Percentiles rank a stretch among this genome's conserved stretches.
phyloP scores from a whole-genome alignment of 2,797 vertebrate genomes.

The Rhynchotus rufescens region DNA sequence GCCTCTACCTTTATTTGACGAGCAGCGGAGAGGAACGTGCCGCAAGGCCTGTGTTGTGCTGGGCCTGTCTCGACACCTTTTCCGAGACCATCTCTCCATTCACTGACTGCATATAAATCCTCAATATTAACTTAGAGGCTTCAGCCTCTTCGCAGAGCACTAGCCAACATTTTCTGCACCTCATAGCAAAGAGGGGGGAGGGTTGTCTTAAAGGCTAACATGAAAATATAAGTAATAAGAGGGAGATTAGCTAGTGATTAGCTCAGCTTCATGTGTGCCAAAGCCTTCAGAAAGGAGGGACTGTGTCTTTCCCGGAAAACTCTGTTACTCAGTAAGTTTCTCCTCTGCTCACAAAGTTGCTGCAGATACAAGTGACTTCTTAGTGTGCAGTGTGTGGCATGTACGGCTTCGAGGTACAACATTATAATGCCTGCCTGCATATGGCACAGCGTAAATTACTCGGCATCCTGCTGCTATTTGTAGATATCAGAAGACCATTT shows the following conservation, averaged over 20 bases:
- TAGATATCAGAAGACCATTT: slow-evolving; percentile 27
- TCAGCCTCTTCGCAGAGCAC: background rate
- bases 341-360: background rate
- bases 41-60: slow-evolving; percentile 22
- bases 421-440: slow-evolving; percentile 2
- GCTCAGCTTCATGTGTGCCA: slow-evolving; percentile 40
- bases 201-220: slow-evolving; percentile 42
- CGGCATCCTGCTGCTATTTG: background rate
- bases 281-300: slow-evolving; percentile 38
- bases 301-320: background rate
- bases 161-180: slow-evolving; percentile 34
- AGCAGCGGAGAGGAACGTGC: slow-evolving; percentile 66
- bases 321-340: background rate
- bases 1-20: slow-evolving; percentile 75
- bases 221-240: slow-evolving; percentile 46
- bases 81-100: slow-evolving; percentile 50
- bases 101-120: slow-evolving; percentile 22
- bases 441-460: slow-evolving; percentile 15
- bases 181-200: slow-evolving; percentile 19
- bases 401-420: slow-evolving; percentile 15
- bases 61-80: slow-evolving; percentile 33
- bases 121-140: slow-evolving; percentile 70
- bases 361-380: background rate
- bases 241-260: slow-evolving; percentile 54
- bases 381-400: background rate